Conservation (phyloP, 2,888 invertebrate species). For the Pandemis cinnamomeana region DNA sequence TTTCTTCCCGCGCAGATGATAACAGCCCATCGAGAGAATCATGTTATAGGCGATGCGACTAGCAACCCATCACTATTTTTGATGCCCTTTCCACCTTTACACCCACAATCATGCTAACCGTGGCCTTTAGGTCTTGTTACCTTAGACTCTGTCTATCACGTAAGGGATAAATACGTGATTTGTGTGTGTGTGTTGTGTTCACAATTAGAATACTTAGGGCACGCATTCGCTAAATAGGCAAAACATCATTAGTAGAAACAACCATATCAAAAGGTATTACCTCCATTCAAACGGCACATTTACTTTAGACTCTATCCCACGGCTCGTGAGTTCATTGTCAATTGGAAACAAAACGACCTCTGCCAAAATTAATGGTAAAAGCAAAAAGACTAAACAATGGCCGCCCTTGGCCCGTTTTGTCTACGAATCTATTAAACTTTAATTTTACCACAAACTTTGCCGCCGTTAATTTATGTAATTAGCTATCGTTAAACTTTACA, state of each 20-base stretch:
- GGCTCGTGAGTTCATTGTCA: background rate
- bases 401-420: constrained; percentile 28
- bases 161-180: too few relatives aligned
- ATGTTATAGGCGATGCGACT: too few relatives aligned
- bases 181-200: too few relatives aligned
- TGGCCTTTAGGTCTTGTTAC: too few relatives aligned
- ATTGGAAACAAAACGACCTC: constrained; percentile 12
- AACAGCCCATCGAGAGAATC: too few relatives aligned
- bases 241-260: constrained; percentile 20
- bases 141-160: too few relatives aligned
- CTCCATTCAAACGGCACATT: background rate
- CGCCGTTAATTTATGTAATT: constrained; percentile 22
- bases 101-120: too few relatives aligned
- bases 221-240: constrained; percentile 21
- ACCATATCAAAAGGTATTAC: background rate
- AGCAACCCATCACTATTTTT: too few relatives aligned
- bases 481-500: constrained; percentile 10
- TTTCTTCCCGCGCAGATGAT: too few relatives aligned
- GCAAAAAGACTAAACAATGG: constrained; percentile 36
- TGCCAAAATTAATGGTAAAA: constrained; percentile 34
- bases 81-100: too few relatives aligned
- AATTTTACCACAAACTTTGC: constrained; percentile 27
- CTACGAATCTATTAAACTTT: constrained; percentile 28
- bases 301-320: background rate
- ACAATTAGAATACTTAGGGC: constrained; percentile 3